Conservation (phyloP, 2,888 invertebrate species). For the Drosophila mulleri region DNA sequence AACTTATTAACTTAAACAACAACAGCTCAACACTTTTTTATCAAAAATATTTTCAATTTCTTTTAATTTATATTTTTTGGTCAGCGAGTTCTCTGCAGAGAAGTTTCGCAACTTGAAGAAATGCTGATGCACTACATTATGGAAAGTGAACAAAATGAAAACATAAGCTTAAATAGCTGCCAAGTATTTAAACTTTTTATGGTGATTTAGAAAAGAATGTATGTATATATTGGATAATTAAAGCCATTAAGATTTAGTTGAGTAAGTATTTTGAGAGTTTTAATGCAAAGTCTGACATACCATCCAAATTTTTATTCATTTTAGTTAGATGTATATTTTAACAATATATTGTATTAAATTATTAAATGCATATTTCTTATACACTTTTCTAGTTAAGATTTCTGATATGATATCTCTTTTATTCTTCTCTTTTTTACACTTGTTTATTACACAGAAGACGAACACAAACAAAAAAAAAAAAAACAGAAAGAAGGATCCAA, state of each 20-base stretch:
- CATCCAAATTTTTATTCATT: constrained; percentile 59
- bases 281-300: constrained; percentile 47
- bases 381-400: not conserved
- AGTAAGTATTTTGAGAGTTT: constrained; percentile 7
- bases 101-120: constrained; percentile 65
- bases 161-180: constrained; percentile 28
- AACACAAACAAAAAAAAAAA: not conserved
- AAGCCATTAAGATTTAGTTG: not conserved
- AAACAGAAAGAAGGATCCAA: constrained; percentile 54
- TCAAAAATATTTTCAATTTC: constrained; percentile 2
- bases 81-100: constrained; percentile 45
- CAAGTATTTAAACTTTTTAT: constrained; percentile 9
- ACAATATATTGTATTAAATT: constrained; percentile 6
- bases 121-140: constrained; percentile 57
- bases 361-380: constrained; percentile 5
- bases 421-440: constrained; percentile 38
- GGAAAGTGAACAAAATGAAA: constrained; percentile 32
- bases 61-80: constrained; percentile 22
- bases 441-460: constrained; percentile 38
- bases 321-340: constrained; percentile 7
- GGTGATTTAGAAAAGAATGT: not conserved
- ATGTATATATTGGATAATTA: not conserved
- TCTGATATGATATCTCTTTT: not conserved
- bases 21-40: constrained; percentile 20
- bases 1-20: constrained; percentile 42